Evolutionary conservation across 2,797 vertebrate species (phyloP).

Genomic region (Pseudochaenichthys georgianus): DNA sequence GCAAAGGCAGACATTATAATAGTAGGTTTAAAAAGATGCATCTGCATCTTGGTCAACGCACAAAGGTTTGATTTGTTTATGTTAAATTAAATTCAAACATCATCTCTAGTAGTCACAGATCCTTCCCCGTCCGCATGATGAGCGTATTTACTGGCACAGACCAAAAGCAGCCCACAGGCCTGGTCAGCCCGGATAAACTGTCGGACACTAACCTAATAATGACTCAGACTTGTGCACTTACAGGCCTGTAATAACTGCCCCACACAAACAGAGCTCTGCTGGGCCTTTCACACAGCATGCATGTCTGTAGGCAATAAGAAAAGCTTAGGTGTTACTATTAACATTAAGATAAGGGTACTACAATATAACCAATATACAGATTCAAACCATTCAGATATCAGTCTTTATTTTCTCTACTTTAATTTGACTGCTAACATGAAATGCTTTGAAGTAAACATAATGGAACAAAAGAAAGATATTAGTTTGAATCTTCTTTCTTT

Average conservation of each 20-base stretch:
- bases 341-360: background rate
- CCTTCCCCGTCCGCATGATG: constrained; percentile 44
- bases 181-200: constrained; percentile 62
- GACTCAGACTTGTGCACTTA: constrained; percentile 22
- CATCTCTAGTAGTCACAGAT: constrained; percentile 14
- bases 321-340: background rate
- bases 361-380: too few relatives aligned
- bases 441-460: too few relatives aligned
- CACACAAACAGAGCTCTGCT: too few relatives aligned
- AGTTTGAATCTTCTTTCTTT: too few relatives aligned
- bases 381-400: too few relatives aligned
- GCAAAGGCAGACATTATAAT: background rate
- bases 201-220: constrained; percentile 63
- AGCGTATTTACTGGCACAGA: constrained; percentile 58
- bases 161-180: constrained; percentile 54
- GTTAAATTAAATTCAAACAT: constrained; percentile 12
- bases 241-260: constrained; percentile 20
- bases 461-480: too few relatives aligned
- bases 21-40: background rate
- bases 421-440: too few relatives aligned
- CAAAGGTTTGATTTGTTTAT: constrained; percentile 11
- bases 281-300: background rate
- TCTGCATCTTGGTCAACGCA: background rate
- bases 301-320: background rate
- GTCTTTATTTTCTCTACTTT: too few relatives aligned